phyloP scores from a whole-genome alignment of 2,113 vertebrate species.

The Dryoscopus gambensis region DNA sequence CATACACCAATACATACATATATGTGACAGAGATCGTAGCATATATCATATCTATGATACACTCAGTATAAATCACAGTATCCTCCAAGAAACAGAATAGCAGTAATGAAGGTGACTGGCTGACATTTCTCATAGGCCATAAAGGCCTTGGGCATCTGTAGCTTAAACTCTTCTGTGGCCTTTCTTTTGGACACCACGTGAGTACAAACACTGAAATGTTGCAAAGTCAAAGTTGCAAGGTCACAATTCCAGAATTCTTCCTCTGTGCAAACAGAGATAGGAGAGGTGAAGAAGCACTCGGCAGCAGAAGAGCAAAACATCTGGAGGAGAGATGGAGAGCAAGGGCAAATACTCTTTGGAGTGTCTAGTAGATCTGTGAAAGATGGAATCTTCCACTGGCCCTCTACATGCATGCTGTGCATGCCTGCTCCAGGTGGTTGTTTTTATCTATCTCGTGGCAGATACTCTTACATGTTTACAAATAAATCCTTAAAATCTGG shows the following conservation, averaged over 20 bases:
- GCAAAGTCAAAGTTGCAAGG: background rate
- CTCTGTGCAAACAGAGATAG: background rate
- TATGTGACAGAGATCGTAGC: background rate
- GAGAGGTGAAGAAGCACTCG: background rate
- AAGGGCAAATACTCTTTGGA: background rate
- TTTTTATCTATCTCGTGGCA: background rate
- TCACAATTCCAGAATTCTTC: background rate
- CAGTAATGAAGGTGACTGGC: background rate
- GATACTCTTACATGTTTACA: background rate
- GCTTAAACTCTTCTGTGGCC: background rate
- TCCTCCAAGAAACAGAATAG: background rate
- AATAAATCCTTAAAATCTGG: background rate
- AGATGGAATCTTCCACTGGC: background rate
- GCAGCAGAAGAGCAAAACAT: background rate
- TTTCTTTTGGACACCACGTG: background rate
- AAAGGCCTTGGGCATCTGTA: background rate
- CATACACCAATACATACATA: background rate
- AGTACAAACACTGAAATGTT: background rate
- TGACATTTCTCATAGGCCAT: background rate
- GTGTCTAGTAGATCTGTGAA: background rate
- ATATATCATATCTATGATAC: background rate
- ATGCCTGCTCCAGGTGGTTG: background rate
- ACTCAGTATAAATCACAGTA: background rate
- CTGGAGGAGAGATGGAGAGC: no score
- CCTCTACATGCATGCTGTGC: rapidly evolving